Conservation (phyloP, 35 echinoderm and acorn worm species). For the Ophiothrix spiculata region DNA sequence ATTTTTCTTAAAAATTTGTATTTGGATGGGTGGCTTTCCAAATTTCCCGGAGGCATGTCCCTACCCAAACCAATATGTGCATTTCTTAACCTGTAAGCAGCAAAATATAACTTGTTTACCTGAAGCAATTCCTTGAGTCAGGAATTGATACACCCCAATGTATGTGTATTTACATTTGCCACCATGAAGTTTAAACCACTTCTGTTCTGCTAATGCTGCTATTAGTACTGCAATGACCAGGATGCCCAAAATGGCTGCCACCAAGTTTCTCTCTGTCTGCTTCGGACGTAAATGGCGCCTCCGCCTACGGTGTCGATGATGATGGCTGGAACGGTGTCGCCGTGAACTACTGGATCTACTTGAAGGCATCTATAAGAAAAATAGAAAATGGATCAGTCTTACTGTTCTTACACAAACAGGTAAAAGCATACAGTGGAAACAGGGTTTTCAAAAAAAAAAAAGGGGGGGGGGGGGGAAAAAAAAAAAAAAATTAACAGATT, state of each 20-base stretch:
- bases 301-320: conserved; percentile 55
- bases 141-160: conserved; percentile 79
- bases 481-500: too few species aligned
- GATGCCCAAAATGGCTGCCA: conserved; percentile 87
- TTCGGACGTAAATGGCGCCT: conserved; percentile 64
- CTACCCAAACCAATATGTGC: too few species aligned
- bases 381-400: background rate
- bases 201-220: conserved; percentile 77
- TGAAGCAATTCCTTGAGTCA: conserved; percentile 19
- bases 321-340: conserved; percentile 23
- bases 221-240: conserved; percentile 90
- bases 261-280: conserved; percentile 76
- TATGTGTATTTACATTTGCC: conserved; percentile 58
- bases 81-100: too few species aligned
- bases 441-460: too few species aligned
- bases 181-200: conserved; percentile 89
- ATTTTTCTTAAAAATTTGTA: too few species aligned
- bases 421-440: too few species aligned
- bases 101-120: too few species aligned
- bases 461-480: too few species aligned
- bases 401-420: background rate
- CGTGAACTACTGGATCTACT: conserved; percentile 30
- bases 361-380: conserved; percentile 10
- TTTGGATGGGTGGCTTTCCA: too few species aligned
- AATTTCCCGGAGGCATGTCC: too few species aligned